Conservation (phyloP, 2,888 invertebrate species). For the Sussaba pulchella region DNA sequence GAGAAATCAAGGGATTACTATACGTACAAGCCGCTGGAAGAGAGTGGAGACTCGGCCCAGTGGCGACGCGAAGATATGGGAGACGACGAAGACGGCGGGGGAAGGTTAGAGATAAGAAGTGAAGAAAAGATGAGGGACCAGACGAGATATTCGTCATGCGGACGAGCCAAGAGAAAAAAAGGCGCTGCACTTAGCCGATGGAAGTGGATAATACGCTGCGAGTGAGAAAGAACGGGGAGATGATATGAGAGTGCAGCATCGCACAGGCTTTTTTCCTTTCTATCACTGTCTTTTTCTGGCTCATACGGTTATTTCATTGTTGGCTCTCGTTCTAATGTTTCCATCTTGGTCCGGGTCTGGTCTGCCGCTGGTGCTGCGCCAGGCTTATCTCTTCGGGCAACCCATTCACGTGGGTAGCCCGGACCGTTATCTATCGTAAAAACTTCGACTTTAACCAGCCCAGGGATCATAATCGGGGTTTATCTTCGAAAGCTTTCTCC, state of each 20-base stretch:
- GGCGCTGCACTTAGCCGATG: constrained; percentile 68
- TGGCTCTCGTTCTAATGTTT: constrained; percentile 21
- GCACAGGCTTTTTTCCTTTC: constrained; percentile 51
- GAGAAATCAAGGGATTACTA: too few species aligned
- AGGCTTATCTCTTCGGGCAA: constrained; percentile 73
- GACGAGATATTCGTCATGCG: constrained; percentile 55
- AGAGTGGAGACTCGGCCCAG: too few species aligned
- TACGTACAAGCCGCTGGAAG: too few species aligned
- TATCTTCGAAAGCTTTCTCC: constrained; percentile 70
- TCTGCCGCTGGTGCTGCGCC: constrained; percentile 49
- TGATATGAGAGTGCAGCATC: constrained; percentile 65
- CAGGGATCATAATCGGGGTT: constrained; percentile 82
- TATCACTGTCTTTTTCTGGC: constrained; percentile 27
- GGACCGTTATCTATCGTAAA: constrained; percentile 80
- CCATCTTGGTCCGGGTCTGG: constrained; percentile 46
- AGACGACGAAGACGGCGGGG: constrained; percentile 55
- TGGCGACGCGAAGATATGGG: constrained; percentile 43
- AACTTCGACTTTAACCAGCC: constrained; percentile 82
- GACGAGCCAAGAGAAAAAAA: constrained; percentile 42
- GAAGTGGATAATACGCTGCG: constrained; percentile 64
- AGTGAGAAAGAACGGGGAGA: constrained; percentile 58
- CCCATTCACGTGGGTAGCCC: constrained; percentile 73
- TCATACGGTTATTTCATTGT: constrained; percentile 42
- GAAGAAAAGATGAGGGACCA: constrained; percentile 60
- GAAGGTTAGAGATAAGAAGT: constrained; percentile 49